These are phyloP conservation scores for Solen grandis DNA, from an alignment of 1,140 invertebrate species.

Conservation along the genomic window DNA sequence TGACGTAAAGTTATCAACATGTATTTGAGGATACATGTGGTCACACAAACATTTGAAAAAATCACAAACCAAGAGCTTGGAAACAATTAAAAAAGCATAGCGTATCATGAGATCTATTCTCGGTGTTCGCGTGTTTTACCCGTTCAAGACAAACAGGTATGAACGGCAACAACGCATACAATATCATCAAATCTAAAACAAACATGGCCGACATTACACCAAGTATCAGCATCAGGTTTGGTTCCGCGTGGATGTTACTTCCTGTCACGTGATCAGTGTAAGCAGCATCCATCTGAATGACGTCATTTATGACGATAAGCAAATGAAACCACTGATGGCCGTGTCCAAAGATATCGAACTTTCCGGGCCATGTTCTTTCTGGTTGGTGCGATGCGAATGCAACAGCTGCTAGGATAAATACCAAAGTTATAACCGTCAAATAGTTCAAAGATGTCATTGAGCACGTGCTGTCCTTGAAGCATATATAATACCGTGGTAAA, in stretches of 20 bases:
- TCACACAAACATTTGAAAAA: no score
- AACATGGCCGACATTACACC: background rate
- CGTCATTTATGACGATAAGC: slow-evolving; percentile 72
- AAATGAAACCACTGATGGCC: slow-evolving; percentile 81
- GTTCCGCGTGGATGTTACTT: background rate
- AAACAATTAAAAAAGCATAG: no score
- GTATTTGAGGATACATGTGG: no score
- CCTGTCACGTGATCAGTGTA: background rate
- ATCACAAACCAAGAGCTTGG: no score
- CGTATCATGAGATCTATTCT: no score
- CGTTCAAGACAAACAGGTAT: background rate
- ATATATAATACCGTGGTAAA: slow-evolving; percentile 54
- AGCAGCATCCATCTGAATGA: slow-evolving; percentile 61
- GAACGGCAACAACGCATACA: background rate
- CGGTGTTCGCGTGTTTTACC: background rate
- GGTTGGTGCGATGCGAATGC: slow-evolving; percentile 79
- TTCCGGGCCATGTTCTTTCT: slow-evolving; percentile 79
- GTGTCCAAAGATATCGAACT: slow-evolving; percentile 81
- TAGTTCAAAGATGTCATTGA: slow-evolving; percentile 57
- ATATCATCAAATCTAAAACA: background rate
- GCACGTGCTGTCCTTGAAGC: slow-evolving; percentile 48
- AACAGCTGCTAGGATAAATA: slow-evolving; percentile 63
- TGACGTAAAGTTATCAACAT: no score
- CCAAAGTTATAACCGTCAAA: slow-evolving; percentile 53
- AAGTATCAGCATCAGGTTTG: background rate